Evolutionary conservation across 2,888 invertebrate species (phyloP).

Genomic region (Eutolmus rufibarbis): DNA sequence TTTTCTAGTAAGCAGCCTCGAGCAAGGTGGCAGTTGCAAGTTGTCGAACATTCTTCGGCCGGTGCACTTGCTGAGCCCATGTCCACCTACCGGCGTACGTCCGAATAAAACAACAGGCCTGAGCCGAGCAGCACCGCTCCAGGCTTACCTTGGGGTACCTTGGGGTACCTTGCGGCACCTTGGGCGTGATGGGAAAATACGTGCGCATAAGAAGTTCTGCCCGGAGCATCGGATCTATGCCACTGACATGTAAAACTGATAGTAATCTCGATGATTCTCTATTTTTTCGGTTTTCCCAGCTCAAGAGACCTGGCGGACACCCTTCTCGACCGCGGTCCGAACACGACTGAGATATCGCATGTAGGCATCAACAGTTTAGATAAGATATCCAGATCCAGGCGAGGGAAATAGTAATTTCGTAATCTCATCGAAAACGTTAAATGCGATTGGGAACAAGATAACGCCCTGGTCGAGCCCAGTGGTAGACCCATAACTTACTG

Average conservation of each 20-base stretch:
- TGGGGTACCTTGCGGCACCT: neutral
- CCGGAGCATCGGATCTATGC: neutral
- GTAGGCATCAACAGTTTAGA: slow-evolving; percentile 32
- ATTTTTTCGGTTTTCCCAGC: neutral
- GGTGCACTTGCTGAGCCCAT: slow-evolving; percentile 35
- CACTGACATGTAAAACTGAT: slow-evolving; percentile 34
- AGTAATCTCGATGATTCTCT: slow-evolving; percentile 2
- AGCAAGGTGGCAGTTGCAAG: slow-evolving; percentile 42
- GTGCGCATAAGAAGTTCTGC: neutral
- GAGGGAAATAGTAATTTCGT: slow-evolving; percentile 33
- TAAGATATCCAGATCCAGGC: slow-evolving; percentile 10
- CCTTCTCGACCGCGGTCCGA: neutral
- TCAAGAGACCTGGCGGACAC: slow-evolving; percentile 16
- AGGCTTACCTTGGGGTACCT: neutral
- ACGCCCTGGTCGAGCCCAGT: slow-evolving; percentile 14
- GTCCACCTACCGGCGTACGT: slow-evolving; percentile 41
- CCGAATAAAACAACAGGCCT: neutral
- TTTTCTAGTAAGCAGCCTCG: slow-evolving; percentile 24
- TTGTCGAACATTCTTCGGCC: slow-evolving; percentile 42
- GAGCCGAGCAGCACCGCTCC: neutral
- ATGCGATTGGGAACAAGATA: slow-evolving; percentile 35
- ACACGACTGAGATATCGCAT: neutral
- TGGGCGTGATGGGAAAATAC: slow-evolving; percentile 2
- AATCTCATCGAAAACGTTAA: slow-evolving; percentile 35
- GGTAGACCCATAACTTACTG: slow-evolving; percentile 3